Base-by-base conservation (phyloP, 2,797 vertebrate species). In the Parauchenoglanis ngamensis region DNA sequence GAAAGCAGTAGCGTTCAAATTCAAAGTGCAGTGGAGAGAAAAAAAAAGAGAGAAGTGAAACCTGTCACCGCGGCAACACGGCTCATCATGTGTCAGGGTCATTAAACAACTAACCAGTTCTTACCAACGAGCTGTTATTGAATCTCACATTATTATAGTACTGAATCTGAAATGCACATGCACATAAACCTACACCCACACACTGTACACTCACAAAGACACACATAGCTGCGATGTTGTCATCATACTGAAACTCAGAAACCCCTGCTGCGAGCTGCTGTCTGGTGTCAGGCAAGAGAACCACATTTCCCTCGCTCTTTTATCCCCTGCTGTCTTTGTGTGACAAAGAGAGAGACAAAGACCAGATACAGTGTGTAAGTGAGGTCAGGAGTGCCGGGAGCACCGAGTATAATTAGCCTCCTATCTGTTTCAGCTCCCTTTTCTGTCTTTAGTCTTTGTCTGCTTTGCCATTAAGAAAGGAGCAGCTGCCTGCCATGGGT, bases 401-500 rank as follows among this genome's bases (percentile, higher is more conserved):
- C 67, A 54, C 54, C 23, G 35, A 84, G 84, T 72, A 80, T 89
- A 90, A 88, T 82, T 86, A 76, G 40, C 85, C 40, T 87, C 31
- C 75, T 79, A 61, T 46, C 89, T 83, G 86, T 63, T 82, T 76
- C 77, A 67, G 77, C 63, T 78, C 83, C 28, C 57, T 86, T 70
- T 61, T 63, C 44, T 87, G 70, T 89, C 83, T 91, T 76, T 82
- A 85, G 35, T 87, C 63, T 31, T 88, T 86, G 70, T 86, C 70
- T 77, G 54, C 73, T 89, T 61, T 89, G 25, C 59, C 72, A 85
- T 84, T 89, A 83, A 70, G 84, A 68, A 87, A 87, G 85, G 91
- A 93, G 91, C 92, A 92, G 93, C 90, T 94, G 93, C 93, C 90
- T 92, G 91, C 89, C 72, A 87, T 88, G 92, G 92, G 70, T 88